Percentiles rank a stretch among this genome's conserved stretches.
These are phyloP conservation scores for Campoplex capitator DNA, from an alignment of 2,888 invertebrate genomes.

Conservation along the genomic window DNA sequence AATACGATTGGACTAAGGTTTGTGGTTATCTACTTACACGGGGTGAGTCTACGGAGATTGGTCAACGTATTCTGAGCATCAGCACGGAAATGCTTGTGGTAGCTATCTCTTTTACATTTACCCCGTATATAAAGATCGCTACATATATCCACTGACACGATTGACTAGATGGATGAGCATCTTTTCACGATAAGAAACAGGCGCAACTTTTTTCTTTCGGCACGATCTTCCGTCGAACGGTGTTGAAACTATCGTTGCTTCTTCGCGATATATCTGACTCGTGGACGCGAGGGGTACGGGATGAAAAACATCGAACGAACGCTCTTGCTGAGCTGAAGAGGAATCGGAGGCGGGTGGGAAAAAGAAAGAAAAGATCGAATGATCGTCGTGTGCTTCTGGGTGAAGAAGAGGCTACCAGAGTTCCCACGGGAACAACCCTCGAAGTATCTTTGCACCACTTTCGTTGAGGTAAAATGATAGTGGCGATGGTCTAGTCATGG, in stretches of 20 bases:
- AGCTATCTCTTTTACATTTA: background rate
- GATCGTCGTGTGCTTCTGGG: constrained; percentile 62
- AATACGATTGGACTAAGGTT: background rate
- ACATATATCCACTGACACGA: constrained; percentile 41
- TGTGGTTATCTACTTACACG: background rate
- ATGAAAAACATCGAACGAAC: constrained; percentile 66
- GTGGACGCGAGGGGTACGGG: constrained; percentile 45
- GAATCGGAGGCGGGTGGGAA: constrained; percentile 42
- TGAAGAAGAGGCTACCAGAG: constrained; percentile 63
- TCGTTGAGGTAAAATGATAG: constrained; percentile 55
- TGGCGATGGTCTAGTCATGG: constrained; percentile 52
- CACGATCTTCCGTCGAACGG: constrained; percentile 64
- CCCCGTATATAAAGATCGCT: background rate
- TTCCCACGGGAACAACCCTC: constrained; percentile 69
- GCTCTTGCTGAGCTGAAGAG: constrained; percentile 53
- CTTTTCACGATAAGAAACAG: constrained; percentile 56
- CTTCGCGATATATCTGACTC: constrained; percentile 37
- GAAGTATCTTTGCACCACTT: constrained; percentile 68
- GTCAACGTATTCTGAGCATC: background rate
- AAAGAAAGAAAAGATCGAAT: constrained; percentile 50
- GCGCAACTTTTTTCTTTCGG: constrained; percentile 57
- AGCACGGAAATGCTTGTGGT: background rate
- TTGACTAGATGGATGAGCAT: constrained; percentile 62
- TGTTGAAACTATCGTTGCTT: constrained; percentile 62
- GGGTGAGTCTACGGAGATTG: background rate